Evolutionary conservation across 2,888 invertebrate genomes (phyloP), one percentile per base, ranked within the genome.

Genomic region (Cactoblastis cactorum): DNA sequence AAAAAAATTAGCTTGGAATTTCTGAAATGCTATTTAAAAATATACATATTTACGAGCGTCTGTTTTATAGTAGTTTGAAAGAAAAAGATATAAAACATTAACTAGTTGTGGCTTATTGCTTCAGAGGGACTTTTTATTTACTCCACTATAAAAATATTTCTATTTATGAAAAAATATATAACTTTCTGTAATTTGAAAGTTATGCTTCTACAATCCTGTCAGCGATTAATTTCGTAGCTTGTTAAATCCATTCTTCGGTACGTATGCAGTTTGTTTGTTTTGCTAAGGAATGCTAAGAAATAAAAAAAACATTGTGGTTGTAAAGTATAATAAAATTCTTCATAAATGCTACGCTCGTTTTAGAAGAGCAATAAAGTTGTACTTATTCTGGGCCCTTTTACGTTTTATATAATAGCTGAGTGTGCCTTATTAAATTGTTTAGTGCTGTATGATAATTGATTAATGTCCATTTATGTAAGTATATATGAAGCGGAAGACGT

Each of bases 311-410:
- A 41, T 3, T 41, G 22, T 12, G 41, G 19, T 22, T 34, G 46
- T 45, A 45, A 24, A 50, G 38, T 46, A 39, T 34, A n/a, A n/a
- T n/a, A 41, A 41, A 33, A 51, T 11, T 19, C 24, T 22, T 32
- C 45, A 6, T 35, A 14, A 14, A 38, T 18, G 34, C 35, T 34
- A 33, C 34, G 12, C n/a, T n/a, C 34, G 6, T 46, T 35, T 46
- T n/a, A 18, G 34, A 18, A 12, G 14, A 24, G 34, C 19, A 35
- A 46, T 46, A 35, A 46, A 46, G 8, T 22, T 12, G 34, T 15
- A 35, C 46, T 35, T 46, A 46, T 34, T 46, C 34, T 46, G 12
- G 34, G 34, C 19, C 28, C 8, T 46, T 46, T 46, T 18, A 46
- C 35, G 3, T 19, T 33, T 17, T 12, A 46, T 2, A 33, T 35